phyloP scores from a whole-genome alignment of 2,888 invertebrate genomes.

The Thereva nobilitata region DNA sequence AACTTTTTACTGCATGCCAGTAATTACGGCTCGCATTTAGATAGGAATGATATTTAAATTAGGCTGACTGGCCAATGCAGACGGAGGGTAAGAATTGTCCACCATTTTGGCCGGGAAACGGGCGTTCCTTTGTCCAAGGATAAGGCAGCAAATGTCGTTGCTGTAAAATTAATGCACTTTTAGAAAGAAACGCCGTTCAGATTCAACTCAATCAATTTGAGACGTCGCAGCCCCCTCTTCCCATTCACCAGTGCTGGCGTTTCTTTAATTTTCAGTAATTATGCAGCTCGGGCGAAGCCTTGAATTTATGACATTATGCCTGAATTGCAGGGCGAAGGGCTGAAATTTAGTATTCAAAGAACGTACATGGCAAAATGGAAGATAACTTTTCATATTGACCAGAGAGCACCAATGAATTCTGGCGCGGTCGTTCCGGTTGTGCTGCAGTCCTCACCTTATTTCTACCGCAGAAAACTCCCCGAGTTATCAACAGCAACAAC shows the following conservation, averaged over 20 bases:
- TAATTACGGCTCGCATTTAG: conserved; percentile 28
- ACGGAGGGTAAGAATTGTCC: conserved; percentile 11
- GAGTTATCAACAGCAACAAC: conserved; percentile 23
- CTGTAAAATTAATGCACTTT: too few relatives aligned
- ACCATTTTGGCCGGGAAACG: conserved; percentile 25
- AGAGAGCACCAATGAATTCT: conserved; percentile 26
- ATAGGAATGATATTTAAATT: conserved; percentile 37
- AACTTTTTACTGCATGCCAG: conserved; percentile 32
- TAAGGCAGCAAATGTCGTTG: background rate
- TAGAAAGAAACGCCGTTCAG: too few relatives aligned
- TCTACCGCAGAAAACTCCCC: conserved; percentile 18
- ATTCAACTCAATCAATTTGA: too few relatives aligned
- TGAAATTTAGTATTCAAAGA: conserved; percentile 40
- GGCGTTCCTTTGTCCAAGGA: conserved; percentile 20
- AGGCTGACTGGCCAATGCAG: conserved; percentile 4
- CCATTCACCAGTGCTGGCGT: too few relatives aligned
- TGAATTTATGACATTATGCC: too few relatives aligned
- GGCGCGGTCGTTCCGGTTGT: background rate
- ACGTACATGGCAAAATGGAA: conserved; percentile 42
- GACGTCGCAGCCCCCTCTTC: too few relatives aligned
- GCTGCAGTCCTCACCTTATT: conserved; percentile 11
- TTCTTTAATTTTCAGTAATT: too few relatives aligned
- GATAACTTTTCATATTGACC: conserved; percentile 42
- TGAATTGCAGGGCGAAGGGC: background rate
- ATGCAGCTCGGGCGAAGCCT: too few relatives aligned